Evolutionary conservation across 2,797 vertebrate species (phyloP).

Genomic region (Anisognathus igniventris): DNA sequence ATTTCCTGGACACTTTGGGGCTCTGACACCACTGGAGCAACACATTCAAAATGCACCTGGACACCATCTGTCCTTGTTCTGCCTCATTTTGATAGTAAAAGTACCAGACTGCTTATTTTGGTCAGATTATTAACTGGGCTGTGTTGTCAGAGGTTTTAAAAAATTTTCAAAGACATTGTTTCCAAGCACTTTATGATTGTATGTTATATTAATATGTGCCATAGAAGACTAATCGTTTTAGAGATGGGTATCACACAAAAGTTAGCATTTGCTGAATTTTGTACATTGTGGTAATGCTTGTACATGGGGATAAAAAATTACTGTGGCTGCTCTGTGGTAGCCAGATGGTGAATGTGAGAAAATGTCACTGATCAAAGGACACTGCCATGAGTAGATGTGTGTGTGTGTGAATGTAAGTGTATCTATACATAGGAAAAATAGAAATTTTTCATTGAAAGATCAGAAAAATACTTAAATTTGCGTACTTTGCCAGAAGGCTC

Average conservation of each 20-base stretch:
- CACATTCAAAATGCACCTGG: neutral
- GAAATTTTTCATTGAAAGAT: neutral
- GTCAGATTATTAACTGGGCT: neutral
- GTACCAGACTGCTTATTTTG: neutral
- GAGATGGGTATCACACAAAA: neutral
- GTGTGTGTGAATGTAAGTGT: neutral
- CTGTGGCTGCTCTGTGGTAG: neutral
- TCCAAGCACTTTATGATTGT: neutral
- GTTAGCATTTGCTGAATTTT: neutral
- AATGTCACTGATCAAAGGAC: neutral
- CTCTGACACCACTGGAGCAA: neutral
- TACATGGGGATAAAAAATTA: neutral
- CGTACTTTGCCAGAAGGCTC: neutral
- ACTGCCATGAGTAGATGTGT: rapidly evolving
- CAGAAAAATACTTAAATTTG: neutral
- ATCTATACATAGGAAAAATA: neutral
- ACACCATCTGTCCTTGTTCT: neutral
- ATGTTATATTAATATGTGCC: neutral
- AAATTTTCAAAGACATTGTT: neutral
- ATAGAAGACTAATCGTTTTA: neutral
- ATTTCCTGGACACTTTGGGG: neutral
- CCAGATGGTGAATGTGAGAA: neutral
- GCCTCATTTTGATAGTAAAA: neutral
- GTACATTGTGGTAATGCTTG: neutral
- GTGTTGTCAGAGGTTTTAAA: neutral